A percentile compares a stretch with the other conserved stretches of the same genome.
phyloP scores from a whole-genome alignment of 2,797 vertebrate genomes.

The Leptatherina wallacei region DNA sequence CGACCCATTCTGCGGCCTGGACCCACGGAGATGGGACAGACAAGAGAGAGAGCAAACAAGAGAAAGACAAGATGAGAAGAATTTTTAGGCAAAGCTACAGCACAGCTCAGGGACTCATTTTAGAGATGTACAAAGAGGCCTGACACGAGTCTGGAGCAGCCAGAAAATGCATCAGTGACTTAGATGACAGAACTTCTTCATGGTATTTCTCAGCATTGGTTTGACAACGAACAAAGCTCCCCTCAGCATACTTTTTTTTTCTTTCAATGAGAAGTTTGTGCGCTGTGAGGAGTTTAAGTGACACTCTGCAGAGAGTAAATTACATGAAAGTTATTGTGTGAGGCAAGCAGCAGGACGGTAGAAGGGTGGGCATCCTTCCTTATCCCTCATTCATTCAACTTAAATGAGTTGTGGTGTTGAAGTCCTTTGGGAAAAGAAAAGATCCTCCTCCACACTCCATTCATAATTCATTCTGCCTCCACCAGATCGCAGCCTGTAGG shows the following conservation, averaged over 20 bases:
- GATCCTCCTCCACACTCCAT: slow-evolving; percentile 80
- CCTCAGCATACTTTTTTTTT: slow-evolving; percentile 70
- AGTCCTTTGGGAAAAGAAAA: slow-evolving; percentile 65
- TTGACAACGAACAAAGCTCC: slow-evolving; percentile 80
- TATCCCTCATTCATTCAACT: slow-evolving; percentile 78
- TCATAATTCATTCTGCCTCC: slow-evolving; percentile 84
- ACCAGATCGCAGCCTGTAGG: slow-evolving; percentile 79
- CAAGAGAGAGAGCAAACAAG: slow-evolving; percentile 48
- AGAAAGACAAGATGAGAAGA: slow-evolving; percentile 65
- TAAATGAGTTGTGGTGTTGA: slow-evolving; percentile 81
- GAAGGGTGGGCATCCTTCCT: slow-evolving; percentile 44
- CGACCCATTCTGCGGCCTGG: slow-evolving; percentile 99
- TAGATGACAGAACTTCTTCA: slow-evolving; percentile 76
- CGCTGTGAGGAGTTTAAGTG: slow-evolving; percentile 55
- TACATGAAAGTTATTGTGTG: slow-evolving; percentile 66
- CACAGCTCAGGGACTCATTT: slow-evolving; percentile 76
- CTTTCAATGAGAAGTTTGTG: slow-evolving; percentile 46
- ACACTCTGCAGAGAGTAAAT: slow-evolving; percentile 64
- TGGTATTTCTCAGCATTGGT: slow-evolving; percentile 70
- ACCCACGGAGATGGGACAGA: slow-evolving; percentile 60
- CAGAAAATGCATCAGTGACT: slow-evolving; percentile 78
- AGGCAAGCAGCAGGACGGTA: slow-evolving; percentile 39
- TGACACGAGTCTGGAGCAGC: slow-evolving; percentile 63
- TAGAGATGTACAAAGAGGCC: slow-evolving; percentile 75
- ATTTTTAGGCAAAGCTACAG: slow-evolving; percentile 76